A percentile compares a stretch with the other conserved stretches of the same genome.
phyloP scores from a whole-genome alignment of 2,888 invertebrate species.

The Salpingus planirostris region DNA sequence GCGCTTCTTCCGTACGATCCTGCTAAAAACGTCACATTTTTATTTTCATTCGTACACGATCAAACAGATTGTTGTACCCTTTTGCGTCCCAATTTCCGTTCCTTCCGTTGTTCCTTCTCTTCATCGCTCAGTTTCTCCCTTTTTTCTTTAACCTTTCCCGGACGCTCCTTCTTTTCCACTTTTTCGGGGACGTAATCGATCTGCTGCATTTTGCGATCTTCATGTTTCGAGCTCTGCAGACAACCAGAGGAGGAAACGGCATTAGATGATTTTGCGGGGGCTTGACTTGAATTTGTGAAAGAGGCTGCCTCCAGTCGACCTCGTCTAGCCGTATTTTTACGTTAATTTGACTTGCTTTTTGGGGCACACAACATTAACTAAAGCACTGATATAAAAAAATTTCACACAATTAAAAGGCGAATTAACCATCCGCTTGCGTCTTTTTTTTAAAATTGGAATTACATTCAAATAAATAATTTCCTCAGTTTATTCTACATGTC shows the following conservation, averaged over 20 bases:
- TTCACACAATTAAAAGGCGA: background rate
- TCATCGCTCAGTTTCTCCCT: constrained; percentile 63
- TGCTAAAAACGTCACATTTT: constrained; percentile 25
- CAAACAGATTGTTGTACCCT: constrained; percentile 46
- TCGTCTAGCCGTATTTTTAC: constrained; percentile 8
- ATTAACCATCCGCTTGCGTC: constrained; percentile 2
- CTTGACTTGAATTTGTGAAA: constrained; percentile 12
- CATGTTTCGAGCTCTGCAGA: constrained; percentile 44
- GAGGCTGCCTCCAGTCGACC: constrained; percentile 11
- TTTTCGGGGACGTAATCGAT: constrained; percentile 37
- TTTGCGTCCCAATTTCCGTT: constrained; percentile 72
- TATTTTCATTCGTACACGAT: background rate
- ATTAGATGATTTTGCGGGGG: constrained; percentile 26
- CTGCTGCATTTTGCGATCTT: constrained; percentile 37
- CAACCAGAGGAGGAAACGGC: constrained; percentile 33
- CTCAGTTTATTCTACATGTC: no score
- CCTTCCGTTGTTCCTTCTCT: constrained; percentile 70
- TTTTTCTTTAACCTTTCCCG: constrained; percentile 47
- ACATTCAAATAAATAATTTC: constrained; percentile 13
- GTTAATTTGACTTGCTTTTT: constrained; percentile 13
- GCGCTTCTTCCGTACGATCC: constrained; percentile 67
- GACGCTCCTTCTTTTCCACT: constrained; percentile 45
- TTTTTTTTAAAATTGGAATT: constrained; percentile 12
- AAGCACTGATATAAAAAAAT: background rate
- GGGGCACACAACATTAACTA: constrained; percentile 8